Evolutionary conservation across 64 coral and sea anemone species (phyloP), one percentile per base, ranked within the genome.

Genomic region (Dendronephthya gigantea): DNA sequence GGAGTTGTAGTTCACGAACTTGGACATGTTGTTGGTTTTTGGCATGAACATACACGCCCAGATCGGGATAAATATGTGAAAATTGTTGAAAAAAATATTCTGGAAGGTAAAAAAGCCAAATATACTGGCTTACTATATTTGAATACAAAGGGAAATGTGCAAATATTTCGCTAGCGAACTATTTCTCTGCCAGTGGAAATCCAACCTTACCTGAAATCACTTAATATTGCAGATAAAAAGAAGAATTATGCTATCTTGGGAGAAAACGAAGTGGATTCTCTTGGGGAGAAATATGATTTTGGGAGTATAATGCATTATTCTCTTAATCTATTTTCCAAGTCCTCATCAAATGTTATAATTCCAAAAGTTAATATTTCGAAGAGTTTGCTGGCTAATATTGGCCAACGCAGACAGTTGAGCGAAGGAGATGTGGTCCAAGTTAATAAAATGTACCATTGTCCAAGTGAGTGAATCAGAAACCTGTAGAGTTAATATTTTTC

Each of bases 251-350:
- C 87, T 37, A 90, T 93, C 34, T 79, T 96, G 14, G 88, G 79
- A 34, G 74, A 35, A 1, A 66, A 49, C 11, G 94, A 96, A 48
- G 90, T 96, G 28, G 81, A 96, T 79, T 96, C 94, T 0, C 38
- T 86, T 23, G 88, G 56, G 10, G 94, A 96, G 56, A 83, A 76
- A 11, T 96, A 96, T 32, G 94, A 96, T 27, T 96, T 93, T 72
- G 89, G 83, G 0, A 93, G 92, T 35, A 98, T 98, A 31, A 98
- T 98, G 95, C 95, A 98, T 70, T 98, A 98, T 65, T 92, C 92
- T 28, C 93, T 87, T 49, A 89, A 74, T 69, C 91, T 91, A 8
- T 98, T 93, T 40, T 83, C 95, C 6, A 90, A 88, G 33, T 37
- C 87, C 16, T 89, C 40, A 16, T 83, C 68, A 32, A 65, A 91